Conservation (phyloP, 2,797 vertebrate genomes). For the Scomberomorus guttatus region DNA sequence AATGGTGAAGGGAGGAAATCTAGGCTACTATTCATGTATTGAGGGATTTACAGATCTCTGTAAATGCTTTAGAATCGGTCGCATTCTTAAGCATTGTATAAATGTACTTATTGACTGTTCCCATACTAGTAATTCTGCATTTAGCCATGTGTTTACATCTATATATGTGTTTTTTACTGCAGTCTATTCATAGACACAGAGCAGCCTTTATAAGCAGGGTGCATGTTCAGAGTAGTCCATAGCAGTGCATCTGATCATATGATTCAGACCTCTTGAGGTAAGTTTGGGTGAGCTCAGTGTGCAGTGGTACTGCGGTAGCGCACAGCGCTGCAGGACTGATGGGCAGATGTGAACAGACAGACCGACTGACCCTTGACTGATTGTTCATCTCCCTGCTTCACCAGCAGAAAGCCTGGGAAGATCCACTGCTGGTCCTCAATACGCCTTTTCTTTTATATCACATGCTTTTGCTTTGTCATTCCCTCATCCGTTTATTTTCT, state of each 20-base stretch:
- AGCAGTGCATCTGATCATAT: slow-evolving; percentile 53
- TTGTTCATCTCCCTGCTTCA: slow-evolving; percentile 78
- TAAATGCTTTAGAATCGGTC: neutral
- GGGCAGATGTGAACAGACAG: slow-evolving; percentile 74
- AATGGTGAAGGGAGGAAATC: neutral
- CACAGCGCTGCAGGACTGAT: slow-evolving; percentile 57
- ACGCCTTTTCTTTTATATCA: slow-evolving; percentile 52
- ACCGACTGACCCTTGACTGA: slow-evolving; percentile 77
- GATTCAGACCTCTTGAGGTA: slow-evolving; percentile 55
- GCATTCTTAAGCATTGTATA: neutral
- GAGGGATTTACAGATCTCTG: neutral
- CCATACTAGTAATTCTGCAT: neutral
- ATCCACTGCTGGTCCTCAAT: slow-evolving; percentile 63
- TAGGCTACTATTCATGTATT: neutral
- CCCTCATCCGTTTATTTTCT: neutral
- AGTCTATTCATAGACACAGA: neutral
- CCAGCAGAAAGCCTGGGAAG: slow-evolving; percentile 71
- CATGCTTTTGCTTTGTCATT: slow-evolving; percentile 59
- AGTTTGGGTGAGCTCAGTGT: slow-evolving; percentile 67
- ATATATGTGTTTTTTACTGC: no score
- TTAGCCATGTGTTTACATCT: neutral
- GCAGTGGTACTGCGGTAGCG: slow-evolving; percentile 47
- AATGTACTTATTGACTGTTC: neutral
- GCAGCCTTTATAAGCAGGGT: slow-evolving; percentile 3
- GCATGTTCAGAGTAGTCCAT: slow-evolving; percentile 23